phyloP scores from a whole-genome alignment of 2,113 vertebrate genomes.

The Parus major region DNA sequence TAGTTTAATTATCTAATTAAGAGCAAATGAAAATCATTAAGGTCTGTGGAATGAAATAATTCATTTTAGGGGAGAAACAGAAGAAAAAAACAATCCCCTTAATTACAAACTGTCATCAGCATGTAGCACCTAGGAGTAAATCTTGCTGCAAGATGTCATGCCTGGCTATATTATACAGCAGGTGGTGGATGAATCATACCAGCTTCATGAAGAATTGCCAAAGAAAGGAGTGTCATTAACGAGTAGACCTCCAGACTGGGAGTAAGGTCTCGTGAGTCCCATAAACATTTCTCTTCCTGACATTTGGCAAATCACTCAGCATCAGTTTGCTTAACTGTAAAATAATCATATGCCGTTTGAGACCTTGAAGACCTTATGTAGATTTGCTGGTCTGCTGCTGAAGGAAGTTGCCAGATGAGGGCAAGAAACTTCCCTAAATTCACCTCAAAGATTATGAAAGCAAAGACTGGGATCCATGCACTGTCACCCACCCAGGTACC shows the following conservation, averaged over 20 bases:
- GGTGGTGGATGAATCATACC: not conserved
- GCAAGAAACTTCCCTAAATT: not conserved
- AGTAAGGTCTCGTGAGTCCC: not conserved
- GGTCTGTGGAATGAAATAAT: slow-evolving; percentile 49
- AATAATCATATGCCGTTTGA: not conserved
- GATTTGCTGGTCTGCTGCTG: not conserved
- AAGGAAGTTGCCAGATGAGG: not conserved
- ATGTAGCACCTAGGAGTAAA: not conserved
- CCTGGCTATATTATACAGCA: not conserved
- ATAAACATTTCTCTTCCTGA: not conserved
- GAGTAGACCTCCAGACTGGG: not conserved
- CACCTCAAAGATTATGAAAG: not conserved
- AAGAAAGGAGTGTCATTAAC: not conserved
- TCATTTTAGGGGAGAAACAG: slow-evolving; percentile 52
- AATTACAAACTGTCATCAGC: not conserved
- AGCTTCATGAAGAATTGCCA: not conserved
- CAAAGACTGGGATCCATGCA: not conserved
- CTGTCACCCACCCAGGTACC: rapidly evolving
- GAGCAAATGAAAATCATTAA: slow-evolving; percentile 67
- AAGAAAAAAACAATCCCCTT: not conserved
- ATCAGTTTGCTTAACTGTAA: not conserved
- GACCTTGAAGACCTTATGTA: not conserved
- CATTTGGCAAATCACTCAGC: not conserved
- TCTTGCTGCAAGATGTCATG: not conserved
- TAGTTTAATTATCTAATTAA: slow-evolving; percentile 73